Percentiles rank a stretch among this genome's conserved stretches.
These are phyloP conservation scores for Macroteleia sp. DNA, from an alignment of 2,888 invertebrate genomes.

Conservation along the genomic window DNA sequence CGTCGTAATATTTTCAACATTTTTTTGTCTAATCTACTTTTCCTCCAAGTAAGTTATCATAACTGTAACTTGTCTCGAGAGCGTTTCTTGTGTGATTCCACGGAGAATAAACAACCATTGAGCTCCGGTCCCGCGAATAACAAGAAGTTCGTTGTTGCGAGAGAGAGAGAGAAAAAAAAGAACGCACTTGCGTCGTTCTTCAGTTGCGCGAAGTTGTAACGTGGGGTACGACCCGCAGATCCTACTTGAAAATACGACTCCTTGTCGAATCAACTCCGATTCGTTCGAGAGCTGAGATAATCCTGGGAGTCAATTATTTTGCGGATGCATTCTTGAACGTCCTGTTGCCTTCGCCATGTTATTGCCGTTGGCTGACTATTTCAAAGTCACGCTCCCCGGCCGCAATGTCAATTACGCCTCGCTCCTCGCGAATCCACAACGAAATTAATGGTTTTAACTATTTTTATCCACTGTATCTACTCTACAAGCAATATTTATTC, in stretches of 20 bases:
- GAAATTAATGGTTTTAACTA: conserved; percentile 54
- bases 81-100: conserved; percentile 31
- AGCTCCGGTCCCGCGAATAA: conserved; percentile 15
- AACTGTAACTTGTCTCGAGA: conserved; percentile 43
- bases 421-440: conserved; percentile 53
- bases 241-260: conserved; percentile 51
- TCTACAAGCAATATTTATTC: conserved; percentile 53
- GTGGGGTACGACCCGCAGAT: conserved; percentile 48
- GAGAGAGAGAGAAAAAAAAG: conserved; percentile 3
- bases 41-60: conserved; percentile 34
- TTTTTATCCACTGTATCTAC: background rate
- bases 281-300: conserved; percentile 54
- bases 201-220: conserved; percentile 27
- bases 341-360: conserved; percentile 56
- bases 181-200: conserved; percentile 33
- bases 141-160: conserved; percentile 8
- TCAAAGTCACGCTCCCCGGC: conserved; percentile 64
- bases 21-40: conserved; percentile 27
- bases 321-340: conserved; percentile 61
- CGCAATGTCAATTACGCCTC: conserved; percentile 64
- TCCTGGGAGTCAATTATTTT: conserved; percentile 63
- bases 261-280: conserved; percentile 60
- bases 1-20: conserved; percentile 26
- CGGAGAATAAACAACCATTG: conserved; percentile 31
- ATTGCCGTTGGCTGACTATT: conserved; percentile 63